These are phyloP conservation scores for Himantopus leucocephalus DNA, from an alignment of 2,113 vertebrate genomes.

Conservation along the genomic window DNA sequence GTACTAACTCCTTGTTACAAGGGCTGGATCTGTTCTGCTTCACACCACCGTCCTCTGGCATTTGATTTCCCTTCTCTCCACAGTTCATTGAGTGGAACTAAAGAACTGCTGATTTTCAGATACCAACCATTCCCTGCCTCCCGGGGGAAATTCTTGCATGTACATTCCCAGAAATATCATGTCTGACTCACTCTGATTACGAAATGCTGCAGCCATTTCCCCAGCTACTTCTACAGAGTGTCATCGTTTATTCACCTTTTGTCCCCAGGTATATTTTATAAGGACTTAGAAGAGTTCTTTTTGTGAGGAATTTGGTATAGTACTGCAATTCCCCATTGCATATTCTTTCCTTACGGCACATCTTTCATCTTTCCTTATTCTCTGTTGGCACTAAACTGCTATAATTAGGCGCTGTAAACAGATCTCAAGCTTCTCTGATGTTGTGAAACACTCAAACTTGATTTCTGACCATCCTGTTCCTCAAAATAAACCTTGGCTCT, in stretches of 20 bases:
- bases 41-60: neutral
- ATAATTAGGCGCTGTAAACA: neutral
- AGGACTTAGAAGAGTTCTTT: neutral
- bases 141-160: neutral
- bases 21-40: neutral
- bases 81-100: neutral
- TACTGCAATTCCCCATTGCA: neutral
- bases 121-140: neutral
- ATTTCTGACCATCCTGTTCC: neutral
- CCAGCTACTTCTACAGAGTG: neutral
- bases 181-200: conserved; percentile 5
- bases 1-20: neutral
- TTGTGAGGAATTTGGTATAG: neutral
- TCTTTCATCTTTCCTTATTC: neutral
- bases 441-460: neutral
- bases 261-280: neutral
- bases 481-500: conserved; percentile 49
- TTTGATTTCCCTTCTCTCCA: neutral
- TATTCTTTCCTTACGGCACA: neutral
- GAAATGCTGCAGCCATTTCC: neutral
- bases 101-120: neutral
- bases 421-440: neutral
- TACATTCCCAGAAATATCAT: neutral
- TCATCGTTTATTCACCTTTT: neutral
- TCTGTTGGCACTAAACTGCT: neutral